Conservation (phyloP, 2,113 vertebrate species). For the Lepidothrix coronata region DNA sequence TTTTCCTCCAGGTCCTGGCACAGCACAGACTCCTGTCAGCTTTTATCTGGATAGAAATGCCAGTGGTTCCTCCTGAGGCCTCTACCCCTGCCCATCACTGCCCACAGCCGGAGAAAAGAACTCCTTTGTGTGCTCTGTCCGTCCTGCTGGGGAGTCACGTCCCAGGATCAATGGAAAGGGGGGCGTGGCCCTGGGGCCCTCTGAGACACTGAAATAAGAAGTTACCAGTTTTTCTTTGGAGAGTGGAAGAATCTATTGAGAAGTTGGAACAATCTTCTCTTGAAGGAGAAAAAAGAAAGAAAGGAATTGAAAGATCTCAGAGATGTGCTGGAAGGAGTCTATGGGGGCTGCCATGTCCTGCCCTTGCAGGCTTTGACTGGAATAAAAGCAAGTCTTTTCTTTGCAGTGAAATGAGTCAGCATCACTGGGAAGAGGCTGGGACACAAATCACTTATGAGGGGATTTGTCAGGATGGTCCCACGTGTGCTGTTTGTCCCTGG, state of each 20-base stretch:
- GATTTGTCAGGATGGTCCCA: not conserved
- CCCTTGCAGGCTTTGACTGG: not conserved
- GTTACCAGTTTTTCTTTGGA: not conserved
- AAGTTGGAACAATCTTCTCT: not conserved
- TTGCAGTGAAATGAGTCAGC: not conserved
- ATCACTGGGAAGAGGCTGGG: not conserved
- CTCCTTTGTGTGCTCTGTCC: not conserved
- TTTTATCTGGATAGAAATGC: not conserved
- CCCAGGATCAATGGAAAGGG: not conserved
- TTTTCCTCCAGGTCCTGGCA: not conserved
- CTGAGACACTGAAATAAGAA: not conserved
- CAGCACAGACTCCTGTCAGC: not conserved
- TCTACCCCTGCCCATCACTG: not conserved
- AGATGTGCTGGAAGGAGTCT: not conserved
- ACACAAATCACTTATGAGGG: not conserved
- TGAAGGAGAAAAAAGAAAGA: not conserved
- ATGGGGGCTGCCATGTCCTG: not conserved
- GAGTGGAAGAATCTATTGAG: not conserved
- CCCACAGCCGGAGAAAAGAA: not conserved
- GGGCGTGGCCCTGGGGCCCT: not conserved
- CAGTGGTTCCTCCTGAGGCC: not conserved
- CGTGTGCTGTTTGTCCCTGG: not conserved
- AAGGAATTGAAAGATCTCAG: not conserved
- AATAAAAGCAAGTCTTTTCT: not conserved
- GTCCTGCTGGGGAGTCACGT: not conserved